phyloP scores from a whole-genome alignment of 2,797 vertebrate species.

The Sebastiscus albofasciatus region DNA sequence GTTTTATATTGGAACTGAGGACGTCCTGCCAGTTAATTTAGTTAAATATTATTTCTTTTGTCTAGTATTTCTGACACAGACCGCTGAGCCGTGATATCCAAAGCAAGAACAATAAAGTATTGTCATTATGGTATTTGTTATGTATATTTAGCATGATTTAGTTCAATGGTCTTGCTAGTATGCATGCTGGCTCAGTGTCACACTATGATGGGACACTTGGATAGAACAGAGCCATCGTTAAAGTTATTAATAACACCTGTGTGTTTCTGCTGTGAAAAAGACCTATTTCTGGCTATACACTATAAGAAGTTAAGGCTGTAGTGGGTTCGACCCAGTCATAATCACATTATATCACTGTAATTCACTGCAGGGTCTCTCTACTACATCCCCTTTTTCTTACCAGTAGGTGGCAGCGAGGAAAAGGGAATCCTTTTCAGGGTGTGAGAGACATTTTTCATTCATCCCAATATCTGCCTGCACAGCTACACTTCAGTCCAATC shows the following conservation, averaged over 20 bases:
- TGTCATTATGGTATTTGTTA: neutral
- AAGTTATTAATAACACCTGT: neutral
- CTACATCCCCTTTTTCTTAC: neutral
- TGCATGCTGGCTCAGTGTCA: neutral
- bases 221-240: neutral
- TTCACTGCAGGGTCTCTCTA: neutral
- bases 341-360: slow-evolving; percentile 10
- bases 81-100: neutral
- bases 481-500: neutral
- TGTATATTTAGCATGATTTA: neutral
- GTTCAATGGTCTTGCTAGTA: neutral
- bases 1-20: neutral
- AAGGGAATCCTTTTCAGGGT: slow-evolving; percentile 10
- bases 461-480: neutral
- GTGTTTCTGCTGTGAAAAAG: neutral
- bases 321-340: slow-evolving; percentile 15
- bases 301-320: neutral
- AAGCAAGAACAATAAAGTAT: neutral
- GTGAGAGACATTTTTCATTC: neutral
- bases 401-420: slow-evolving; percentile 72
- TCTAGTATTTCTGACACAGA: neutral
- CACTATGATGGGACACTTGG: neutral
- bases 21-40: neutral
- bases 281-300: neutral
- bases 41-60: neutral